Percentiles rank a stretch among this genome's conserved stretches.
phyloP scores from a whole-genome alignment of 2,888 invertebrate genomes.

The Eupithecia abbreviata region DNA sequence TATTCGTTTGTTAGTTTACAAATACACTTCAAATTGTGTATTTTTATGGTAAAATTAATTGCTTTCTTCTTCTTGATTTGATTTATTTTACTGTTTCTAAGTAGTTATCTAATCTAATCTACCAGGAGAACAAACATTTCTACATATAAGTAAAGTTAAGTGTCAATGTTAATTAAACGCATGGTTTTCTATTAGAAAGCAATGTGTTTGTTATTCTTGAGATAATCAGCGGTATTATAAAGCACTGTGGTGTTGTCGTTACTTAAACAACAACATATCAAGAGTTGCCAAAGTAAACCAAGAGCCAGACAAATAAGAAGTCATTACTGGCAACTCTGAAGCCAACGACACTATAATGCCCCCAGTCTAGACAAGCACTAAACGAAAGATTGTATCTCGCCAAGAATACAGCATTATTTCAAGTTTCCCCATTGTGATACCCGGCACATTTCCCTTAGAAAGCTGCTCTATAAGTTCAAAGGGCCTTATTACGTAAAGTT shows the following conservation, averaged over 20 bases:
- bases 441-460: slow-evolving; percentile 40
- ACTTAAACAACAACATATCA: background rate
- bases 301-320: slow-evolving; percentile 11
- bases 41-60: background rate
- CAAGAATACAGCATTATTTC: slow-evolving; percentile 29
- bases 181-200: background rate
- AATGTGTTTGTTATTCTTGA: background rate
- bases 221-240: background rate
- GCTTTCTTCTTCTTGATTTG: background rate
- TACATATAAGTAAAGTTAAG: too few species aligned
- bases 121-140: background rate
- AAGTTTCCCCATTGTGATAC: slow-evolving; percentile 42
- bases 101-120: background rate
- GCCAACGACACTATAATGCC: slow-evolving; percentile 19
- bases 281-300: background rate
- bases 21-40: background rate
- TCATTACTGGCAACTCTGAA: slow-evolving; percentile 11
- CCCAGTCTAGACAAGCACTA: slow-evolving; percentile 32
- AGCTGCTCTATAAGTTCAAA: slow-evolving; percentile 43
- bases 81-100: background rate
- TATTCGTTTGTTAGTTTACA: background rate
- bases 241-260: background rate
- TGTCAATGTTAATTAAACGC: background rate
- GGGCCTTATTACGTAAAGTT: slow-evolving; percentile 48
- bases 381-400: slow-evolving; percentile 35